Percentiles rank a stretch among this genome's conserved stretches.
phyloP scores from a whole-genome alignment of 2,797 vertebrate genomes.

The Discoglossus pictus region DNA sequence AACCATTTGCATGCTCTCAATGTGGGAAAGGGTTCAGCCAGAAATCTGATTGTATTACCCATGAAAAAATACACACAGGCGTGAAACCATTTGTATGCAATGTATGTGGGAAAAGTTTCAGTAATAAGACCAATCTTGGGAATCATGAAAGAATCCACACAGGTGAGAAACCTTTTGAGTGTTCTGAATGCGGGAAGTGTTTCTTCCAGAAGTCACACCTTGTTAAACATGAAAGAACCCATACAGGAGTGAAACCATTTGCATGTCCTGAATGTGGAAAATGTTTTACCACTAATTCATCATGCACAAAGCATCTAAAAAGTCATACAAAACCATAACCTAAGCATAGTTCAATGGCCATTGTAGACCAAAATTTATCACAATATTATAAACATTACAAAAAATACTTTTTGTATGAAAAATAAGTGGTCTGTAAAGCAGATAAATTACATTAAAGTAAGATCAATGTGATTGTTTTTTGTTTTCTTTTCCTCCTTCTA shows the following conservation, averaged over 20 bases:
- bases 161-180: slow-evolving; percentile 42
- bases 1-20: slow-evolving; percentile 20
- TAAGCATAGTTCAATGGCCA: no score
- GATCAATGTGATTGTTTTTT: no score
- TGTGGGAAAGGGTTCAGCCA: slow-evolving; percentile 37
- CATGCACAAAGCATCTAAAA: no score
- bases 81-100: slow-evolving; percentile 45
- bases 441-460: no score
- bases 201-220: slow-evolving; percentile 58
- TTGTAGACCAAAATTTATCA: no score
- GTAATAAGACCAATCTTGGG: not conserved
- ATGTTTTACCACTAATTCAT: not conserved
- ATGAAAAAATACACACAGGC: slow-evolving; percentile 61
- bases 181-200: slow-evolving; percentile 55
- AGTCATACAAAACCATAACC: no score
- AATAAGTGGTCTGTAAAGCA: no score
- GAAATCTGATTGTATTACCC: slow-evolving; percentile 53
- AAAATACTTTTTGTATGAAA: no score
- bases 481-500: no score
- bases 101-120: slow-evolving; percentile 9
- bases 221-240: slow-evolving; percentile 56
- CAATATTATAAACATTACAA: no score
- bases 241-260: slow-evolving; percentile 60
- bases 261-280: slow-evolving; percentile 57
- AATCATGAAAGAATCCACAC: slow-evolving; percentile 17